Evolutionary conservation across 2,888 invertebrate genomes (phyloP), one percentile per base, ranked within the genome.

Genomic region (Drosophila borealis): DNA sequence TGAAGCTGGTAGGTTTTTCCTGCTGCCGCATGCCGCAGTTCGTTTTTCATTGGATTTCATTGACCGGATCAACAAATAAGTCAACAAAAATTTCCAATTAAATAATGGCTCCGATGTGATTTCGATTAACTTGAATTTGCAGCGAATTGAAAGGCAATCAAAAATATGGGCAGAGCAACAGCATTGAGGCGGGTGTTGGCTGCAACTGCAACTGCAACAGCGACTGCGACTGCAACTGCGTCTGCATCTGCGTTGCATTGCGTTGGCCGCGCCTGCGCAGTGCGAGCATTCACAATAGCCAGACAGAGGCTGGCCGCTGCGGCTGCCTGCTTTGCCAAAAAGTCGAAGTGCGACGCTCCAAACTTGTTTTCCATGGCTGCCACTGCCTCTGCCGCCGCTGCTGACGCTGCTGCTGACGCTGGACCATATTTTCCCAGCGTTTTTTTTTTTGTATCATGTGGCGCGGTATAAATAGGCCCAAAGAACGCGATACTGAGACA

Each of bases 401-500:
- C 49, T 13, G n/a, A n/a, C n/a, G 33, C 29, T 14, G 50, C 60
- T 44, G 61, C 46, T 17, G 60, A 10, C 46, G 64, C 60, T 81
- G 68, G 66, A 80, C 62, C 77, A 81, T 70, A 72, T 79, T 81
- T 72, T 65, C 63, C 29, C 66, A 71, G 76, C 67, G 66, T 37
- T 64, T 60, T 74, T 70, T 51, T 59, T 70, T 64, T 77, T 63
- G 42, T 59, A 70, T 60, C 49, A 46, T n/a, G 54, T 34, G 19
- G n/a, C 37, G 67, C 55, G 53, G 78, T 88, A 88, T 88, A 88
- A 88, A 88, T 88, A 88, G 74, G 76, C 80, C 74, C 81, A 74
- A 78, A 86, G 81, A 90, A 88, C 81, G 61, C 78, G 69, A 67
- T 57, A 74, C 63, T 80, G 82, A 80, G 80, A 82, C 90, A 89